Evolutionary conservation across 1,140 invertebrate genomes (phyloP).

Genomic region (Lepeophtheirus salmonis): DNA sequence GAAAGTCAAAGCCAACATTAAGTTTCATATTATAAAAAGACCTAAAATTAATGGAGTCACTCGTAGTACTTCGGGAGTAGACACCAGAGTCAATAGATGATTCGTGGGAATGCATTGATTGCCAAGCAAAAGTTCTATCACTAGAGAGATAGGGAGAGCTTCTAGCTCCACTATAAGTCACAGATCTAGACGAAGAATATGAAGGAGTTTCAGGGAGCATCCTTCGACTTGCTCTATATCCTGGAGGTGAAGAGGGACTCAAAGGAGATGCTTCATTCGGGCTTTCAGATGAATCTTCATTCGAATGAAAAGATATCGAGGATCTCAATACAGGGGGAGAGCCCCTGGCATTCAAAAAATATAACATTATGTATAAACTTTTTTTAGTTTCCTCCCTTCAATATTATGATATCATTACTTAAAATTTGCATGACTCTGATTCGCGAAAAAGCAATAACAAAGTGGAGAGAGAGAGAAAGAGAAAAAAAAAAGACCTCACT

Average conservation of each 20-base stretch:
- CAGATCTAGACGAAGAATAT: background rate
- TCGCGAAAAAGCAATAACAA: too few relatives aligned
- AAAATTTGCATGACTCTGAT: too few relatives aligned
- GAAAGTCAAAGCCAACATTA: background rate
- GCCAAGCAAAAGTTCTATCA: background rate
- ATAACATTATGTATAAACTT: too few relatives aligned
- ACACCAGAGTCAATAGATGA: constrained; percentile 8
- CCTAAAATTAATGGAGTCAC: constrained; percentile 2
- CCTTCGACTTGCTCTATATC: background rate
- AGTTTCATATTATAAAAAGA: background rate
- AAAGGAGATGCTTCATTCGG: background rate
- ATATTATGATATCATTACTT: too few relatives aligned
- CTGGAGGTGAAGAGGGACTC: background rate
- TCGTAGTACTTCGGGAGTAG: constrained; percentile 10
- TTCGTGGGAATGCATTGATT: background rate
- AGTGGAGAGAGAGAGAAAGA: too few relatives aligned
- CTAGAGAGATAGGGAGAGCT: background rate
- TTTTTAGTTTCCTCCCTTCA: too few relatives aligned
- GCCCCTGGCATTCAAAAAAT: background rate
- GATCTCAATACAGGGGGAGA: background rate
- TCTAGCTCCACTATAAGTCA: background rate
- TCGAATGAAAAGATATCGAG: background rate
- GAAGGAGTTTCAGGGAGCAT: constrained; percentile 3
- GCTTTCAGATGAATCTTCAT: background rate
- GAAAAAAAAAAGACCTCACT: too few relatives aligned